Base-by-base conservation (phyloP, 2,113 vertebrate genomes). In the Paramormyrops kingsleyae region DNA sequence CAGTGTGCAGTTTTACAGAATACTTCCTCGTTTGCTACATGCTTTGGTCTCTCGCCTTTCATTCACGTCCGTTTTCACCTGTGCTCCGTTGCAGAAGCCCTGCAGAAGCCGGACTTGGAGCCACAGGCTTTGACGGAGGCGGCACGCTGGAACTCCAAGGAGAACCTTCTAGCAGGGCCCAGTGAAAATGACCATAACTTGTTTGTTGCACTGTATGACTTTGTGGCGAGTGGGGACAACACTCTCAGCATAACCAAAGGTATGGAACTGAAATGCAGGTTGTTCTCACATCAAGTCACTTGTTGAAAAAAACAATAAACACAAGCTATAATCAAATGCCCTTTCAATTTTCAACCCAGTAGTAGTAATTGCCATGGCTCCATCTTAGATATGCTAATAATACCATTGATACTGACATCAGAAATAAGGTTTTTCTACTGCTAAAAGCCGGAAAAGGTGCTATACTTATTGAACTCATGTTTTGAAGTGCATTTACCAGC, bases 161-260 rank as follows among this genome's bases (percentile, higher is more conserved):
- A 99, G 94, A 99, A 99, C 92, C 97, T 99, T 19, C 97, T 99
- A 87, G 97, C 98, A 0, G 97, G 97, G 56, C 98, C 99, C 66
- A 97, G 98, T 88, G 98, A 99, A 95, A 99, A 99, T 96, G 99
- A 99, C 94, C 97, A 97, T 90, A 99, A 99, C 93, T 97, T 99
- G 92, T 99, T 99, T 77, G 98, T 99, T 92, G 99, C 99, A 88
- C 97, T 99, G 59, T 99, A 99, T 39, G 99, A 99, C 89, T 99
- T 99, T 39, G 99, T 99, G 91, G 99, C 99, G 1, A 99, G 99
- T 70, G 99, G 99, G 4, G 99, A 99, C 93, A 99, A 99, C 95
- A 99, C 98, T 35, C 97, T 99, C 87, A 99, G 99, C 96, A 99
- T 99, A 90, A 99, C 99, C 89, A 99, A 99, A 98, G 98, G 98